Evolutionary conservation across 2,113 vertebrate genomes (phyloP), one percentile per base, ranked within the genome.

Genomic region (Gasterosteus nipponicus): DNA sequence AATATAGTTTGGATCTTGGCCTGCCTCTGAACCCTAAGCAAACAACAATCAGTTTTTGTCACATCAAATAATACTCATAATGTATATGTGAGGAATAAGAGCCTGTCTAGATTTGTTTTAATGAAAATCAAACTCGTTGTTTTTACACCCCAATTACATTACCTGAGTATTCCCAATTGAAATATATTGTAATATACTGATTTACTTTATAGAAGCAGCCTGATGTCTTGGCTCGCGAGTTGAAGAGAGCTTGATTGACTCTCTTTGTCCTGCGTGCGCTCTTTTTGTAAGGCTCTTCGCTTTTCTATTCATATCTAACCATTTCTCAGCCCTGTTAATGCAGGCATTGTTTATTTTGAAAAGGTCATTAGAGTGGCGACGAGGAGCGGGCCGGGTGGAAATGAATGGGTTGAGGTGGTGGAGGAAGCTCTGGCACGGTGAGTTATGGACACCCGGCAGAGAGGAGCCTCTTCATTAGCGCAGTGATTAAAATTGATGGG

Each of bases 381-480:
- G 85, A 93, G 86, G 86, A 89, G 89, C 78, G 81, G 76, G 87
- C 82, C 86, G 84, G 62, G 85, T 91, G 77, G 90, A 88, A 92
- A 86, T 86, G 91, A 93, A 93, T 92, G 93, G 90, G 93, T 93
- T 93, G 92, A 92, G 89, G 91, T 86, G 81, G 91, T 79, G 86
- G 86, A 93, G 92, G 90, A 89, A 88, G 81, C 87, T 79, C 84
- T 91, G 88, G 91, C 89, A 91, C 88, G 51, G 91, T 95, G 94
- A 95, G 93, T 95, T 95, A 95, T 95, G 93, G 92, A 94, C 87
- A 84, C 89, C 92, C 94, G 93, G 83, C 92, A 88, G 91, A 93
- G 93, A 94, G 93, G 93, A 95, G 92, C 91, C 93, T 94, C 94
- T 94, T 95, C 94, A 95, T 95, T 95, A 95, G 92, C 76, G 90